Conservation (phyloP, 2,888 invertebrate species). For the Drosophila peninsularis region DNA sequence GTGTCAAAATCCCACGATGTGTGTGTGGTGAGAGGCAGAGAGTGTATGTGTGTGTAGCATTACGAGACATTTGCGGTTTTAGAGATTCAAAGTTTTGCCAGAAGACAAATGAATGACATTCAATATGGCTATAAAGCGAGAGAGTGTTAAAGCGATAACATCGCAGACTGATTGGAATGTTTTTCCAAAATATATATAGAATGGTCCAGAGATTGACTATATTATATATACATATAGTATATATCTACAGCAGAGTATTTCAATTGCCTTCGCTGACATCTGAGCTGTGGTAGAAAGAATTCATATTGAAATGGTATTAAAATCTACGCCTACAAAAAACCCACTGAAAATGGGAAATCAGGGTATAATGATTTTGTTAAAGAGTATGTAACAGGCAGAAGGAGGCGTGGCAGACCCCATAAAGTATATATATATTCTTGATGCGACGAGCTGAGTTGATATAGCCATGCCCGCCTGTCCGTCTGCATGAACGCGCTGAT, state of each 20-base stretch:
- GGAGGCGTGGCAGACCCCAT: too few species aligned
- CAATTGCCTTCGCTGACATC: too few species aligned
- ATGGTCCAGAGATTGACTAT: not conserved
- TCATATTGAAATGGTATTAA: not conserved
- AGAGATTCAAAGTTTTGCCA: conserved; percentile 26
- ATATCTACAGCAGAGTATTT: not conserved
- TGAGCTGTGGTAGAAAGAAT: not conserved
- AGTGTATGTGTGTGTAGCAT: conserved; percentile 16
- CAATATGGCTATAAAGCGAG: conserved; percentile 18
- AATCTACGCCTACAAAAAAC: too few species aligned
- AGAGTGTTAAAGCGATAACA: not conserved
- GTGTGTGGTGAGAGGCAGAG: too few species aligned
- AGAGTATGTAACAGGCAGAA: too few species aligned
- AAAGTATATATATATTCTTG: too few species aligned
- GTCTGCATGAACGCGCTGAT: too few species aligned
- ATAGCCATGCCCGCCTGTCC: too few species aligned
- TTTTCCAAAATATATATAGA: not conserved
- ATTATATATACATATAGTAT: too few species aligned
- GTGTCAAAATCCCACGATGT: conserved; percentile 45
- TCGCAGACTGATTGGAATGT: not conserved
- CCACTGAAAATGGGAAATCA: too few species aligned
- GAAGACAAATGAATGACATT: conserved; percentile 33
- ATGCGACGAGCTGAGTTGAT: too few species aligned
- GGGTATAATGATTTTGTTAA: too few species aligned
- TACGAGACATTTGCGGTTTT: conserved; percentile 57